phyloP scores from a whole-genome alignment of 2,113 vertebrate species.

The Atractosteus spatula region DNA sequence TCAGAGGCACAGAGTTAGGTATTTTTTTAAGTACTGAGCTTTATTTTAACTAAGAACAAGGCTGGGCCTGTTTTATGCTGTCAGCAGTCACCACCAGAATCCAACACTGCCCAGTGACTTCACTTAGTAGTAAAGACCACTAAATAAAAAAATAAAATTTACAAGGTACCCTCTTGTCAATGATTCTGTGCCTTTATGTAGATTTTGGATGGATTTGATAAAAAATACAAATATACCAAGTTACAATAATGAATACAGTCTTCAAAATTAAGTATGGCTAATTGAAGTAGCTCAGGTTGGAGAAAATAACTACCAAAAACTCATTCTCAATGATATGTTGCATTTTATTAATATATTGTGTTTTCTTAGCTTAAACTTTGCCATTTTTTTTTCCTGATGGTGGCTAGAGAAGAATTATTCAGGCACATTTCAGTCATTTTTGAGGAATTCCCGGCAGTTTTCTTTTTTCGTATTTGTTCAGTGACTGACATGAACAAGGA shows the following conservation, averaged over 20 bases:
- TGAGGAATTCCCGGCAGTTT: neutral
- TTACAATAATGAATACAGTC: neutral
- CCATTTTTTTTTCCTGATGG: constrained; percentile 9
- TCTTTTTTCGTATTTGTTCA: too few species aligned
- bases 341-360: constrained; percentile 10
- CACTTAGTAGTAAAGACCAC: constrained; percentile 9
- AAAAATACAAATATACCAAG: neutral
- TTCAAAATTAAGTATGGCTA: neutral
- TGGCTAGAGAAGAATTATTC: constrained; percentile 11
- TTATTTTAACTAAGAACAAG: constrained; percentile 10
- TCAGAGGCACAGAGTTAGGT: neutral
- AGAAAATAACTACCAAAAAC: constrained; percentile 27
- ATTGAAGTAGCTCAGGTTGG: constrained; percentile 28
- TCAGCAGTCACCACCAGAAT: neutral
- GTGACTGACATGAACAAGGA: constrained; percentile 3
- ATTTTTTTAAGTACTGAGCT: constrained; percentile 8
- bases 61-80: neutral
- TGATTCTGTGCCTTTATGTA: constrained; percentile 9
- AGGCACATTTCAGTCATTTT: constrained; percentile 6
- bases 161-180: constrained; percentile 3
- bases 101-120: neutral
- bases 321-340: neutral
- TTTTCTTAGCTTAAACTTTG: constrained; percentile 4
- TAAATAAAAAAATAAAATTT: neutral
- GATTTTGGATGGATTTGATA: neutral